Percentiles rank a stretch among this genome's conserved stretches.
Evolutionary conservation across 2,113 vertebrate genomes (phyloP).

Genomic region (Lamprotornis superbus): DNA sequence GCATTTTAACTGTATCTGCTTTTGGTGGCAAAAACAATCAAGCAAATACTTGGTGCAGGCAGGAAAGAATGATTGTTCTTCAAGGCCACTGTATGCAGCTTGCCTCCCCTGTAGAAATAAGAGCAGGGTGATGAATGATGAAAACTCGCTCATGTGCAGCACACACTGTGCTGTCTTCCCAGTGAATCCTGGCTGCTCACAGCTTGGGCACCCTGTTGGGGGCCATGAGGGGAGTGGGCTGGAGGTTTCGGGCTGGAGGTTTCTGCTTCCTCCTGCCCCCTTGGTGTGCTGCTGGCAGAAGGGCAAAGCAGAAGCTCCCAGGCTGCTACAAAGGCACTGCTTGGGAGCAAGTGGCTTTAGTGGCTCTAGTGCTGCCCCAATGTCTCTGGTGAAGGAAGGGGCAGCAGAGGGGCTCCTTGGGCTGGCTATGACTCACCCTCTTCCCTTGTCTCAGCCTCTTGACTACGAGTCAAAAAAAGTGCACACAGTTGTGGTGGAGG

Average conservation of each 20-base stretch:
- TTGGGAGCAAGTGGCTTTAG: neutral
- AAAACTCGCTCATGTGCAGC: neutral
- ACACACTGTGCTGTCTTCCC: neutral
- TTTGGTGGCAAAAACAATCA: slow-evolving; percentile 22
- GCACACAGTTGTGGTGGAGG: slow-evolving; percentile 94
- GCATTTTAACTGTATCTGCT: neutral
- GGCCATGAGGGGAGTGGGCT: neutral
- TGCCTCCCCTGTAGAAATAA: neutral
- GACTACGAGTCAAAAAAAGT: slow-evolving; percentile 90
- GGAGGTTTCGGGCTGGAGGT: neutral
- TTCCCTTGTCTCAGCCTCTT: slow-evolving; percentile 76
- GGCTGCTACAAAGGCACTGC: neutral
- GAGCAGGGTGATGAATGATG: slow-evolving; percentile 17
- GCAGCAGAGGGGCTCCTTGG: neutral
- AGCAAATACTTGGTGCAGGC: neutral
- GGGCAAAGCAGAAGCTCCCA: neutral
- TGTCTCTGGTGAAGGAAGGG: neutral
- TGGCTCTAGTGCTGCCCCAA: accelerated
- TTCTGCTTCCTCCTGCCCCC: neutral
- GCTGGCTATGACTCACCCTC: neutral
- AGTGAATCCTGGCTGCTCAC: neutral
- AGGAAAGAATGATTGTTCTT: neutral
- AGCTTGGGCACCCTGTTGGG: neutral
- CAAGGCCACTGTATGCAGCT: neutral
- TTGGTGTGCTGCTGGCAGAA: accelerated